Evolutionary conservation across 2,797 vertebrate species (phyloP).

Genomic region (Distichodus sexfasciatus): DNA sequence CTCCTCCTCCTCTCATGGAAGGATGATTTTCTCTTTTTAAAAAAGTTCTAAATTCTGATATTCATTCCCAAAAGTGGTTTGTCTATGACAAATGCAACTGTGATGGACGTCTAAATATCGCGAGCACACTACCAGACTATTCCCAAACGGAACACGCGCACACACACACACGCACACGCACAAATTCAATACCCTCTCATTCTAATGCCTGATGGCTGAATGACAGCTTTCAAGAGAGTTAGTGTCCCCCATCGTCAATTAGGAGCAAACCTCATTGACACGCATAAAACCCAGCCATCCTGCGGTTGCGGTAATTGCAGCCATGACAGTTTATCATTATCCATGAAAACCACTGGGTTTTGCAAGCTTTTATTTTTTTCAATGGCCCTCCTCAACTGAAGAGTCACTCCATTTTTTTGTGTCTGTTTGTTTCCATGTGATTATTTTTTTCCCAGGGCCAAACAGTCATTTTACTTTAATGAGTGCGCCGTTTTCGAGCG

Average conservation of each 20-base stretch:
- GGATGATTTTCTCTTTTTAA: slow-evolving; percentile 20
- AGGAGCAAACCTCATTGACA: slow-evolving; percentile 74
- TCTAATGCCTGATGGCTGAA: slow-evolving; percentile 66
- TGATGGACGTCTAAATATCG: slow-evolving; percentile 45
- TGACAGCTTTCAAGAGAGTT: slow-evolving; percentile 69
- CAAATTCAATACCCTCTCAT: slow-evolving; percentile 69
- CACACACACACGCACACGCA: slow-evolving; percentile 36
- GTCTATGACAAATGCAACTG: slow-evolving; percentile 34
- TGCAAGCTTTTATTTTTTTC: slow-evolving; percentile 71
- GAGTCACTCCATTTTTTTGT: slow-evolving; percentile 65
- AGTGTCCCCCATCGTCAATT: slow-evolving; percentile 76
- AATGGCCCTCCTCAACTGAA: slow-evolving; percentile 71
- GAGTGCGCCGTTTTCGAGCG: slow-evolving; percentile 63
- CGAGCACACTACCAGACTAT: slow-evolving; percentile 58
- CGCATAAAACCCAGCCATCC: slow-evolving; percentile 69
- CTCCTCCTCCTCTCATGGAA: slow-evolving; percentile 20
- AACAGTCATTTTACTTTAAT: slow-evolving; percentile 82
- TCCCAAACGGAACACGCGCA: slow-evolving; percentile 55
- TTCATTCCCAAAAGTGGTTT: slow-evolving; percentile 50
- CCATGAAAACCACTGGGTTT: slow-evolving; percentile 78
- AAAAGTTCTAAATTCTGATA: slow-evolving; percentile 48
- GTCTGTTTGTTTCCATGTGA: slow-evolving; percentile 61
- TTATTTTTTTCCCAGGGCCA: slow-evolving; percentile 70
- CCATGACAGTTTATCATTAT: slow-evolving; percentile 83
- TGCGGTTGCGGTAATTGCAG: slow-evolving; percentile 76